Conservation (phyloP, 2,797 vertebrate genomes). For the Sebastolobus altivelis region DNA sequence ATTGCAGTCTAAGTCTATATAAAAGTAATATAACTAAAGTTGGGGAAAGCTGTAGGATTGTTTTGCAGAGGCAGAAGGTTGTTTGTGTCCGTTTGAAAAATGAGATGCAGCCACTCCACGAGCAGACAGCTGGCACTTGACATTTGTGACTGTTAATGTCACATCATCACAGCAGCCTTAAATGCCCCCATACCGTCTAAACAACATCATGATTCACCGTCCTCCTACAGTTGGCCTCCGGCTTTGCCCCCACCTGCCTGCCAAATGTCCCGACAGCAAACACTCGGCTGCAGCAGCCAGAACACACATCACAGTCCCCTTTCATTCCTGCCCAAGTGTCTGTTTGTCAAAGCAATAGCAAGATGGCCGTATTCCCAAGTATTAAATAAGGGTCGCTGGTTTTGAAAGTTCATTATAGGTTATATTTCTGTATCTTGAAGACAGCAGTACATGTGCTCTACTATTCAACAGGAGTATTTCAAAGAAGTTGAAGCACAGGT, state of each 20-base stretch:
- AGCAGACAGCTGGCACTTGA: slow-evolving; percentile 65
- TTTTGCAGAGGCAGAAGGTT: not conserved
- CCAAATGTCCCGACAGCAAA: slow-evolving; percentile 60
- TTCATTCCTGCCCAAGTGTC: not conserved
- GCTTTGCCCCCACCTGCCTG: slow-evolving; percentile 49
- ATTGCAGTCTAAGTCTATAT: not conserved
- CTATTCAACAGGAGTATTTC: not conserved
- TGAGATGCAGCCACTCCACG: slow-evolving; percentile 21
- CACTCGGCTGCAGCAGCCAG: slow-evolving; percentile 21
- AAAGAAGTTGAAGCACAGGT: not conserved
- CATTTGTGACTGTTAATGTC: slow-evolving; percentile 68
- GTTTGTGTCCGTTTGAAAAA: slow-evolving; percentile 33
- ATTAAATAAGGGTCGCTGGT: not conserved
- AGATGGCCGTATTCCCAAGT: not conserved
- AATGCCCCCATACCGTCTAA: slow-evolving; percentile 38
- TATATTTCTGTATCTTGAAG: not conserved
- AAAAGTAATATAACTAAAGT: not conserved
- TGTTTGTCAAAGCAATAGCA: slow-evolving; percentile 3
- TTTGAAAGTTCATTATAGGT: not conserved
- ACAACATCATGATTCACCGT: slow-evolving; percentile 61
- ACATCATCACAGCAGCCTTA: slow-evolving; percentile 45
- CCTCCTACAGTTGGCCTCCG: slow-evolving; percentile 51
- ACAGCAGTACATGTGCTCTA: not conserved
- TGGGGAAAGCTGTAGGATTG: not conserved
- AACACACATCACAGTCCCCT: slow-evolving; percentile 4